Evolutionary conservation across 2,888 invertebrate genomes (phyloP).

Genomic region (Zonitis immaculata): DNA sequence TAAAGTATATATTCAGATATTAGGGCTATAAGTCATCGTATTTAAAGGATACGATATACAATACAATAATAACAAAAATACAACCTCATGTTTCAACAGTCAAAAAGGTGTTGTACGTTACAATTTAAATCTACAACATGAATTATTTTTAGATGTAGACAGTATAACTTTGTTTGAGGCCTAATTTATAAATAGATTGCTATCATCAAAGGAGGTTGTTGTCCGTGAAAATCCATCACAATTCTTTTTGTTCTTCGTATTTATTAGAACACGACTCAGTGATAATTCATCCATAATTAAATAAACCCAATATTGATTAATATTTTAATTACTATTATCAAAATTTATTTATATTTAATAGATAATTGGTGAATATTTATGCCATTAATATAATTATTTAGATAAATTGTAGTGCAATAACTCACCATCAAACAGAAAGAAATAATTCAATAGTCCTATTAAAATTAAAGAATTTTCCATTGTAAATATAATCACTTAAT

Average conservation of each 20-base stretch:
- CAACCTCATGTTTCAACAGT: not conserved
- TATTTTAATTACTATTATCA: too few species aligned
- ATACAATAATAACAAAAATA: too few species aligned
- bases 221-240: not conserved
- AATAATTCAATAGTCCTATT: constrained; percentile 11
- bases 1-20: not conserved
- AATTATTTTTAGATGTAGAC: not conserved
- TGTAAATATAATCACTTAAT: constrained; percentile 9
- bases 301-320: too few species aligned
- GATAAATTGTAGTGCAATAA: too few species aligned
- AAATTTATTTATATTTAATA: too few species aligned
- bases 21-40: not conserved
- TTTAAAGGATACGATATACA: not conserved
- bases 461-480: constrained; percentile 10
- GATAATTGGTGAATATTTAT: too few species aligned
- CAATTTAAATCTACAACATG: not conserved
- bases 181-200: constrained; percentile 10
- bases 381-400: too few species aligned
- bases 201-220: not conserved
- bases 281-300: too few species aligned
- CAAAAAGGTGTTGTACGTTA: not conserved
- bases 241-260: too few species aligned
- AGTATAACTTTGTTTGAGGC: constrained; percentile 4
- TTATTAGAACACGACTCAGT: too few species aligned
- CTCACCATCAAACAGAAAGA: not conserved